These are phyloP conservation scores for Rotaria sp. DNA, from an alignment of 2,888 invertebrate genomes.

Conservation along the genomic window DNA sequence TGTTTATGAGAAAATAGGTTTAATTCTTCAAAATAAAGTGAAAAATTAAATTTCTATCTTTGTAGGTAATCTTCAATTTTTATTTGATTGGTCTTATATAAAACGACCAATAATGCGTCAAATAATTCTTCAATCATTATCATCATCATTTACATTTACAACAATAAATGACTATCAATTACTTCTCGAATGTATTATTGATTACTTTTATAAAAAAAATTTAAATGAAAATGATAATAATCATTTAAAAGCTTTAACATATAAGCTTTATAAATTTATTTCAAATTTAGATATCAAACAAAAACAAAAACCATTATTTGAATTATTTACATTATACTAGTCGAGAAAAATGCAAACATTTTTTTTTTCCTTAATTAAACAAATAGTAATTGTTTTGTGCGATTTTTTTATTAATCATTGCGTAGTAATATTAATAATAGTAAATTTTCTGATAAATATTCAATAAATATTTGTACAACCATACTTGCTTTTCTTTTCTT, in stretches of 20 bases:
- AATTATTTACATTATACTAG: slow-evolving; percentile 21
- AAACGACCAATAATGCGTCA: slow-evolving; percentile 21
- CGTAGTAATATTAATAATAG: background rate
- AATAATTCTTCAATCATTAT: background rate
- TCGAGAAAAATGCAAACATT: background rate
- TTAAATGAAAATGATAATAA: background rate
- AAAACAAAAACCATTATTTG: background rate
- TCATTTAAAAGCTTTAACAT: background rate
- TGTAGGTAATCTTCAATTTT: background rate
- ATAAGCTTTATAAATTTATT: background rate
- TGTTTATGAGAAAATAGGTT: too few relatives aligned
- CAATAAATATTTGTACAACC: background rate
- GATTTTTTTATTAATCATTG: background rate
- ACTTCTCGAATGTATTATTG: background rate
- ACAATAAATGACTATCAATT: slow-evolving; percentile 7
- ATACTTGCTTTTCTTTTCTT: background rate
- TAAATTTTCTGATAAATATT: background rate
- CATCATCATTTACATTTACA: background rate
- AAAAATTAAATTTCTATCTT: too few relatives aligned
- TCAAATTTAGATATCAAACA: background rate
- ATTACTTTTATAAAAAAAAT: background rate
- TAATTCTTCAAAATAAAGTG: too few relatives aligned
- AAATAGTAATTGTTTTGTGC: background rate
- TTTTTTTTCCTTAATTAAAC: background rate
- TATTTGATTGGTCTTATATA: background rate